Conservation (phyloP, 1,140 invertebrate genomes). For the Drosophila tsacasi region DNA sequence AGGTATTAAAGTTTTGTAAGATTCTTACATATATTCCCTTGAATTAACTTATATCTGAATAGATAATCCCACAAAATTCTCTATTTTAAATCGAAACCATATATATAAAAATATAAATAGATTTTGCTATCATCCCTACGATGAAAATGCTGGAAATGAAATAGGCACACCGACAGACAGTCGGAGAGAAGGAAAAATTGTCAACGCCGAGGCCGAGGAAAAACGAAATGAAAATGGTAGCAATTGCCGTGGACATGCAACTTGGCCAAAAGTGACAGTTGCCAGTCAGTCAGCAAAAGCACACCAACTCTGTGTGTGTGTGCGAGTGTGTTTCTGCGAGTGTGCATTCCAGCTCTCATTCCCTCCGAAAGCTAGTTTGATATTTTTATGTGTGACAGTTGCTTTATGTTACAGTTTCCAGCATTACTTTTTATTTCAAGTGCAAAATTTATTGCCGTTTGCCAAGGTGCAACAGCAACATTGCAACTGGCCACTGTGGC, state of each 20-base stretch:
- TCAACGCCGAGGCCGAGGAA: conserved; percentile 56
- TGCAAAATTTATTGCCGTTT: conserved; percentile 82
- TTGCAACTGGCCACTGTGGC: conserved; percentile 28
- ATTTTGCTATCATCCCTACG: background rate
- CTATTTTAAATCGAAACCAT: no score
- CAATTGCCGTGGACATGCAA: conserved; percentile 77
- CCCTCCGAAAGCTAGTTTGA: conserved; percentile 50
- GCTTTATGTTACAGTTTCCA: conserved; percentile 81
- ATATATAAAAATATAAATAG: background rate
- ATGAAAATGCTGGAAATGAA: conserved; percentile 32
- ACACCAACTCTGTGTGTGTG: conserved; percentile 23
- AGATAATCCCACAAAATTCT: background rate
- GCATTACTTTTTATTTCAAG: conserved; percentile 83
- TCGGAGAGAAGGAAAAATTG: conserved; percentile 49
- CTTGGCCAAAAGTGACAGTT: conserved; percentile 78
- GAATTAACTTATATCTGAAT: background rate
- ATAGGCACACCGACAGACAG: conserved; percentile 20
- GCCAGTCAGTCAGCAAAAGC: conserved; percentile 67
- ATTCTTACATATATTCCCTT: background rate
- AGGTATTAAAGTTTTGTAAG: background rate
- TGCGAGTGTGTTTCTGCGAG: background rate
- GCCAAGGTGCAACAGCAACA: conserved; percentile 69
- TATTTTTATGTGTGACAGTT: conserved; percentile 82
- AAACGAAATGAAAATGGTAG: conserved; percentile 82
- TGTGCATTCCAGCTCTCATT: conserved; percentile 18